Evolutionary conservation across 2,888 invertebrate genomes (phyloP).

Genomic region (Phaedon cochleariae): DNA sequence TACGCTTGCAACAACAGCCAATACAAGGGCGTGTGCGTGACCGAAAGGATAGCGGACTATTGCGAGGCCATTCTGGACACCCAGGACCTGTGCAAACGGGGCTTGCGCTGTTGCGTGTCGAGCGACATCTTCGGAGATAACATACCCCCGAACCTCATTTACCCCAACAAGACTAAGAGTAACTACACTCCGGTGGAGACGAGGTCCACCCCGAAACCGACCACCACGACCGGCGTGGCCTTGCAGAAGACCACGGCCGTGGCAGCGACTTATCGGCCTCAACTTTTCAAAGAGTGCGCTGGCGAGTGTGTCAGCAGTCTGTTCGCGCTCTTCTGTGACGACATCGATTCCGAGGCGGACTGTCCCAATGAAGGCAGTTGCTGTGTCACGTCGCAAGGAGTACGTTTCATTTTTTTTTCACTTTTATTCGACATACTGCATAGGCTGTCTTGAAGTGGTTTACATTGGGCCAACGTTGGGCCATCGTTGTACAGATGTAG

Average conservation of each 20-base stretch:
- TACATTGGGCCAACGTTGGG: too few relatives aligned
- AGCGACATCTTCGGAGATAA: constrained; percentile 76
- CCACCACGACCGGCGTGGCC: constrained; percentile 56
- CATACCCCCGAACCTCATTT: constrained; percentile 76
- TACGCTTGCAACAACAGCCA: constrained; percentile 64
- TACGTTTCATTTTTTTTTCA: constrained; percentile 45
- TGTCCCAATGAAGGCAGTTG: constrained; percentile 82
- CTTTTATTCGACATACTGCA: too few relatives aligned
- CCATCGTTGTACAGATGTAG: too few relatives aligned
- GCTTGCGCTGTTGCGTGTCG: constrained; percentile 83
- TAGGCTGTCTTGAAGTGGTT: too few relatives aligned
- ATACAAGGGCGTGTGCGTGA: constrained; percentile 78
- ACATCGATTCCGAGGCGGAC: constrained; percentile 79
- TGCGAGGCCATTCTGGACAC: constrained; percentile 85
- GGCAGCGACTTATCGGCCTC: constrained; percentile 58
- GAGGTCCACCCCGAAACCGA: constrained; percentile 56
- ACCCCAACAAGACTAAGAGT: constrained; percentile 71
- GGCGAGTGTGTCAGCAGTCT: constrained; percentile 88
- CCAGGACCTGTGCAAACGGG: constrained; percentile 76
- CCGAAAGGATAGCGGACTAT: constrained; percentile 81
- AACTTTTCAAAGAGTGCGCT: constrained; percentile 72
- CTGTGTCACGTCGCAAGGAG: constrained; percentile 71
- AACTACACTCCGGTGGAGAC: constrained; percentile 59
- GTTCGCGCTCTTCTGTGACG: constrained; percentile 86
- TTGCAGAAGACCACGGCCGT: constrained; percentile 51